Evolutionary conservation across 1,140 invertebrate species (phyloP), one percentile per base, ranked within the genome.

Genomic region (Hyles vespertilio): DNA sequence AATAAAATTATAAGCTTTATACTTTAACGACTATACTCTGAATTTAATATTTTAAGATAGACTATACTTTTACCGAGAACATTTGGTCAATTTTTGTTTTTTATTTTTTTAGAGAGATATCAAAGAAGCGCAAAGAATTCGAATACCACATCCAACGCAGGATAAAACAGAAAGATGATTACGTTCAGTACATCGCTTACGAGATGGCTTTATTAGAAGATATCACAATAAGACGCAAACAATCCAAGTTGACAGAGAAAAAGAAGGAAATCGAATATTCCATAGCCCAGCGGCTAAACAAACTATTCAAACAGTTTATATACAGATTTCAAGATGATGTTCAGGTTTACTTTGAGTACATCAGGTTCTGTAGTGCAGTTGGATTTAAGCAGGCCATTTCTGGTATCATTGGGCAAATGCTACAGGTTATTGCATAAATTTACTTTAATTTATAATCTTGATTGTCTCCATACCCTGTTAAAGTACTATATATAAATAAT

Each of bases 81-180:
- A 22, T 40, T 5, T 5, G 36, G 8, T 5, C 8, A 40, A 40
- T 1, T 5, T 40, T 40, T 40, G 36, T 8, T 66, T 89, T 87
- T 51, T 48, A n/a, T 45, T 44, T 63, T 72, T 62, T 43, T 69
- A 94, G 94, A 68, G 90, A 90, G 63, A 94, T 95, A 58, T 89
- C 92, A 22, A 93, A 92, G 67, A 94, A 93, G 76, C 85, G 93
- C 10, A 93, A 92, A 70, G 91, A 92, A 58, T 92, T 92, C 82
- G 94, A 95, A 78, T 94, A 95, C 66, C 93, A 92, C 84, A 89
- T 95, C 59, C 92, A 94, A 68, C 87, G 92, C 58, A 87, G 88
- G 69, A 89, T 90, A 2, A 95, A 94, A 82, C 81, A 81, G 32
- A 94, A 95, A 81, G 92, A 94, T 70, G 94, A 95, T 77, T 94